Conservation (phyloP, 2,888 invertebrate species). For the Drosophila fungiperda region DNA sequence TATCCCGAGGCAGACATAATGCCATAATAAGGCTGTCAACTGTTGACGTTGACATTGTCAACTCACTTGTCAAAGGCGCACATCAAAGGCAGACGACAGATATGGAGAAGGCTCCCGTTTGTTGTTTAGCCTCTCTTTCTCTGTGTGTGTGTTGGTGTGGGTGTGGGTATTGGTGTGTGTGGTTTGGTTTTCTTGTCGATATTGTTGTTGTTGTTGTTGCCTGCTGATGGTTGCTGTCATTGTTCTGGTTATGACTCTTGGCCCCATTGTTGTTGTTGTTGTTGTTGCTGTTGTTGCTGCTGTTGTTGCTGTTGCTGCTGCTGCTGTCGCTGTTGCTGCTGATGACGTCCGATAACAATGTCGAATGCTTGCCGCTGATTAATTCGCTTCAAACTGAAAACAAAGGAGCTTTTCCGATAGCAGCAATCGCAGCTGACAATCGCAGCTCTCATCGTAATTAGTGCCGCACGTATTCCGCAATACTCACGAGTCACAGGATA, state of each 20-base stretch:
- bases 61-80: slow-evolving; percentile 84
- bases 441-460: slow-evolving; percentile 64
- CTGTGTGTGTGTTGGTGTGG: neutral
- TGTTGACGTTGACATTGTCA: slow-evolving; percentile 85
- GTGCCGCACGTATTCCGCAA: slow-evolving; percentile 34
- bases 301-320: slow-evolving; percentile 47
- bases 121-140: slow-evolving; percentile 50
- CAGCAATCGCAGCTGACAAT: slow-evolving; percentile 50
- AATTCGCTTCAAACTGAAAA: slow-evolving; percentile 72
- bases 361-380: slow-evolving; percentile 74
- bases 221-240: slow-evolving; percentile 64
- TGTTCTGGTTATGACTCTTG: slow-evolving; percentile 62
- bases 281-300: slow-evolving; percentile 25
- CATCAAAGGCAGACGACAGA: slow-evolving; percentile 83
- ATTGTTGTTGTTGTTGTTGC: slow-evolving; percentile 48
- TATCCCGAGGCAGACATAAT: slow-evolving; percentile 51
- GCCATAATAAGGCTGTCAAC: slow-evolving; percentile 84
- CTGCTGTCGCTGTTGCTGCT: slow-evolving; percentile 46
- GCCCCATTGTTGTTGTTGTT: slow-evolving; percentile 30
- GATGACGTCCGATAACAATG: slow-evolving; percentile 77
- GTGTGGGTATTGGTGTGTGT: neutral
- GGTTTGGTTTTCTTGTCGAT: slow-evolving; percentile 11
- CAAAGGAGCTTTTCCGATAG: slow-evolving; percentile 68
- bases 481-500: slow-evolving; percentile 16
- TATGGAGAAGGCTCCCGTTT: slow-evolving; percentile 63